Base-by-base conservation (phyloP, 1,140 invertebrate genomes). In the Dendrolimus kikuchii region DNA sequence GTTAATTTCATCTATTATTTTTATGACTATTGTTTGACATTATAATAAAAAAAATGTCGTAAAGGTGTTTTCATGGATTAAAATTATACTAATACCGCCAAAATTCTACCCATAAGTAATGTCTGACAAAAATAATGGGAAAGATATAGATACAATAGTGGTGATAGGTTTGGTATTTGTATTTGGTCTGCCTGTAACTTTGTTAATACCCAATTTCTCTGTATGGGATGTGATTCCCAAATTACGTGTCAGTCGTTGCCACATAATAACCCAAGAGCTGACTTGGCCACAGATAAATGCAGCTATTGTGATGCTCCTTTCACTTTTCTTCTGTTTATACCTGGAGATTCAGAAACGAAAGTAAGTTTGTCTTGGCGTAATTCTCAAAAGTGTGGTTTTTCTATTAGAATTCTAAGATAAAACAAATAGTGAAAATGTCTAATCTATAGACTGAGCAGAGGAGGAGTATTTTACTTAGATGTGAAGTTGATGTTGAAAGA, bases 321-420 rank as follows among this genome's bases (percentile, higher is more conserved):
- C 62, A 4, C 6, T 80, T 5, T 67, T 84, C 5, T 82, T 81
- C 59, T 77, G 77, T 49, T 49, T 83, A 2, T 83, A 71, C 45
- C 68, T 86, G 8, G 82, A 86, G 58, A 73, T 86, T 43, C 58
- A 74, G 7, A 81, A 74, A 52, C 68, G 80, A 54, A 77, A 66
- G 82, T 83, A 64, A 69, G 68, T 64, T 38, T 45, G n/a, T 45
- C 5, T 45, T 51, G 23, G 23, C 23, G 23, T 23, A 23, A 23
- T 23, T 23, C 23, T 23, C 3, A 23, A 23, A 3, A n/a, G n/a
- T n/a, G 23, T 23, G 3, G 23, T 1, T 23, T 23, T 23, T 23
- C 3, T 1, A 23, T 23, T 23, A 23, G 23, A 23, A 23, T 23
- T 23, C 23, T 23, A 23, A 23, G 23, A 23, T 23, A 23, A 23